Evolutionary conservation across 2,797 vertebrate genomes (phyloP), one percentile per base, ranked within the genome.

Genomic region (Premnoplex brunnescens): DNA sequence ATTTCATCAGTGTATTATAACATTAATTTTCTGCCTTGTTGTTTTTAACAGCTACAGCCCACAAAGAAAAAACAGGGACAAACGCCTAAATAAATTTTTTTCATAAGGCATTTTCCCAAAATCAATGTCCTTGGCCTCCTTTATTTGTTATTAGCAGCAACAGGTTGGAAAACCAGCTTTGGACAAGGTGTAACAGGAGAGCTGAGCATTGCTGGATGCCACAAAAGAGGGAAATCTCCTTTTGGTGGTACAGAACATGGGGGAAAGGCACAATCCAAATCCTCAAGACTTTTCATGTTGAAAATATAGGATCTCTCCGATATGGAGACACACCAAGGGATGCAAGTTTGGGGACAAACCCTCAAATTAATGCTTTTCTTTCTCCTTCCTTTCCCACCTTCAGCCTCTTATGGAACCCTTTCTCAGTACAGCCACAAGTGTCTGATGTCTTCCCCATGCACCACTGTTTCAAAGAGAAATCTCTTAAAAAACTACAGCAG

Each of bases 221-320:
- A 51, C 7, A 19, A 0, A 32, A 59, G 37, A 77, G 2, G 44
- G 17, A 28, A 51, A 59, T 26, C 26, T 44, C 36, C 41, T n/a
- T 10, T 36, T 10, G 20, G 56, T 60, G 36, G 39, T n/a, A 14
- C 30, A 34, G 30, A n/a, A 11, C 37, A 7, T 0, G 4, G 51
- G 7, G 48, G 46, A 85, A 64, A 49, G 4, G 20, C 62, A 4
- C 17, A n/a, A 49, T 3, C 18, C 10, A 6, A 6, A 37, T 22
- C n/a, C 59, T 39, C 36, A 32, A 58, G 13, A 5, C 5, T 14
- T 69, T 28, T 10, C 17, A 7, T 10, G 22, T 23, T 24, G 7
- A 51, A 37, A 22, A 39, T 3, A 0, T 4, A 34, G 0, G 0
- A 39, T 24, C 9, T 75, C 37, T 86, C 12, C 3, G 13, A 30